Percentiles rank a stretch among this genome's conserved stretches.
phyloP scores from a whole-genome alignment of 2,888 invertebrate genomes.

The Tetragonula carbonaria region DNA sequence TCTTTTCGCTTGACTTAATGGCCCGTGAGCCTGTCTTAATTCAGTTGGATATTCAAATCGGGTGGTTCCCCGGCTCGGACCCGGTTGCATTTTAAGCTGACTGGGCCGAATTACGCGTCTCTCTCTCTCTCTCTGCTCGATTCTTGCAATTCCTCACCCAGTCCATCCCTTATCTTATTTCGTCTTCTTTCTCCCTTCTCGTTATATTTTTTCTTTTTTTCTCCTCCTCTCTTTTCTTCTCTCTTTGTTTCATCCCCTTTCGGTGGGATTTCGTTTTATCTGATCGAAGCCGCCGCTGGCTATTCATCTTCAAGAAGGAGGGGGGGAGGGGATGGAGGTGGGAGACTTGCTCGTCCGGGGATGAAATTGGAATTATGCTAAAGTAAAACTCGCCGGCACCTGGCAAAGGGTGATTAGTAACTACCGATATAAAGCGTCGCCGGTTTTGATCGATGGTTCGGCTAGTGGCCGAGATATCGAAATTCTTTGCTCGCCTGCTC shows the following conservation, averaged over 20 bases:
- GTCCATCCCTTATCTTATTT: too few species aligned
- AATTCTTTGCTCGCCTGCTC: background rate
- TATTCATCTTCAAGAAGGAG: conserved; percentile 32
- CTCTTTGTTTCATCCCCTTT: conserved; percentile 23
- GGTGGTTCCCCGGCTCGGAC: conserved; percentile 33
- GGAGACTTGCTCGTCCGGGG: conserved; percentile 64
- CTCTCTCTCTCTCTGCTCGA: conserved; percentile 58
- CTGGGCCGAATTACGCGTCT: conserved; percentile 73
- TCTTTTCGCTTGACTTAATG: conserved; percentile 69
- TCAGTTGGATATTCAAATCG: conserved; percentile 75
- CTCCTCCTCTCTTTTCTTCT: background rate
- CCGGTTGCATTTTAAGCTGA: conserved; percentile 72
- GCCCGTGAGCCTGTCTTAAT: conserved; percentile 73
- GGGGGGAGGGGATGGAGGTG: background rate
- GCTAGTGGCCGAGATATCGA: conserved; percentile 12
- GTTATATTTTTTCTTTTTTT: background rate
- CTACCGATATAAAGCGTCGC: conserved; percentile 51
- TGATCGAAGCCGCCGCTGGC: conserved; percentile 38
- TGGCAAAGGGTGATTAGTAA: conserved; percentile 60
- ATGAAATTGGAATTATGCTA: conserved; percentile 79
- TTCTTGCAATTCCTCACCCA: conserved; percentile 35
- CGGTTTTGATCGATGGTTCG: conserved; percentile 60
- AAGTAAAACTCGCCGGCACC: conserved; percentile 37
- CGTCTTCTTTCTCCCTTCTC: conserved; percentile 17
- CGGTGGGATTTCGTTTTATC: conserved; percentile 36